phyloP scores from a whole-genome alignment of 2,888 invertebrate genomes.

The Escarpia spicata region DNA sequence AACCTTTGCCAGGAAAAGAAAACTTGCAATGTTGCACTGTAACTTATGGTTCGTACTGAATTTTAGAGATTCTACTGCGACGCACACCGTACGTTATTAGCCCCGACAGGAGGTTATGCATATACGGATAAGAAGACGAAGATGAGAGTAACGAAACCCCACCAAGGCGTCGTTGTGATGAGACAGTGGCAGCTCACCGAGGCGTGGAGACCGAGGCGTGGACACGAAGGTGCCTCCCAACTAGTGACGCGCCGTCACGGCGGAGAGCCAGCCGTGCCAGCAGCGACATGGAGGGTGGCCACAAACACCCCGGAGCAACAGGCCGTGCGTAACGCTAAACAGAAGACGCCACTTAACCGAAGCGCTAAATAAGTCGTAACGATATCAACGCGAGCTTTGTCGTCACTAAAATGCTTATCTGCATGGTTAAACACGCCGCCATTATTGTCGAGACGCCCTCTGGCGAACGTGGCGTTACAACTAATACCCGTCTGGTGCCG shows the following conservation, averaged over 20 bases:
- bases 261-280: not conserved
- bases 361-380: slow-evolving; percentile 13
- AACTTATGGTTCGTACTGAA: too few species aligned
- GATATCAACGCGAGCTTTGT: not conserved
- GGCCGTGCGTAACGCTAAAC: not conserved
- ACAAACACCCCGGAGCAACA: not conserved
- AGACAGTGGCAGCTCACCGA: not conserved
- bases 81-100: too few species aligned
- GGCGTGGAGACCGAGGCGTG: not conserved
- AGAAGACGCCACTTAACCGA: slow-evolving; percentile 5
- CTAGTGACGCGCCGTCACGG: not conserved
- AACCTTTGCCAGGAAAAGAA: too few species aligned
- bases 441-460: slow-evolving; percentile 5
- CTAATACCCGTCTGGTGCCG: not conserved
- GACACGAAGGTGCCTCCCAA: not conserved
- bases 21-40: too few species aligned
- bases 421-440: slow-evolving; percentile 4
- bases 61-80: too few species aligned
- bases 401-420: slow-evolving; percentile 6
- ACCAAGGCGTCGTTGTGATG: not conserved
- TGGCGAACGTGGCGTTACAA: slow-evolving; percentile 3
- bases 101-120: not conserved
- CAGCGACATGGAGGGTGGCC: not conserved
- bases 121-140: not conserved
- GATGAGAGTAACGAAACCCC: not conserved